Conservation (phyloP, 2,113 vertebrate genomes). For the Podarcis muralis region DNA sequence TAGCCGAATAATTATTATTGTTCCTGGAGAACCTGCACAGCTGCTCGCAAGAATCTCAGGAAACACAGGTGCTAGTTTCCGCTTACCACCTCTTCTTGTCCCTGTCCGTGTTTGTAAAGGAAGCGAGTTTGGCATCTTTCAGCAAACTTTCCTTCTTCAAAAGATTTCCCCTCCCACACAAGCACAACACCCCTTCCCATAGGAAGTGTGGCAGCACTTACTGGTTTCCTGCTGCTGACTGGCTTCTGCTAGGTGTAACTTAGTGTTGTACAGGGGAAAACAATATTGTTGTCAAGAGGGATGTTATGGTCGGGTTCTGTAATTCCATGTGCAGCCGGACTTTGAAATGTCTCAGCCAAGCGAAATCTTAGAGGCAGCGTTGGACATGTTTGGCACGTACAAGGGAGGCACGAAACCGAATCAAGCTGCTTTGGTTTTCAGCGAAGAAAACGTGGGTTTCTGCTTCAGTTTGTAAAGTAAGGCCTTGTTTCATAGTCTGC, state of each 20-base stretch:
- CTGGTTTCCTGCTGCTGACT: rapidly evolving
- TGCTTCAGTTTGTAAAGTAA: neutral
- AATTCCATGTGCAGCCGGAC: constrained; percentile 2
- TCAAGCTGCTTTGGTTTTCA: neutral
- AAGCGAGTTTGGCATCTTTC: constrained; percentile 44
- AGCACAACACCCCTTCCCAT: neutral
- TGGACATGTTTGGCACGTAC: neutral
- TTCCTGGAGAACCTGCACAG: neutral
- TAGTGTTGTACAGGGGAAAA: neutral
- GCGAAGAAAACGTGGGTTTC: neutral
- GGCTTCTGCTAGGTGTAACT: neutral
- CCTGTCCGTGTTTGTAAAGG: constrained; percentile 1
- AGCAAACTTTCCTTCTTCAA: constrained; percentile 38
- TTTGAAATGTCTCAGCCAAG: constrained; percentile 35
- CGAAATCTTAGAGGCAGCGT: neutral
- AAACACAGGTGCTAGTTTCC: neutral
- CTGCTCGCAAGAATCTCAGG: neutral
- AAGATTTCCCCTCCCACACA: neutral
- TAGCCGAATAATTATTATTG: neutral
- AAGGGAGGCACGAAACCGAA: neutral
- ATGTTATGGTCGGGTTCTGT: constrained; percentile 43
- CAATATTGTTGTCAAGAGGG: rapidly evolving
- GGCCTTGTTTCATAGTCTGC: neutral
- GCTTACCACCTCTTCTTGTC: neutral
- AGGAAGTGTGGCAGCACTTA: neutral